Evolutionary conservation across 2,113 vertebrate genomes (phyloP), one percentile per base, ranked within the genome.

Genomic region (Alethe diademata): DNA sequence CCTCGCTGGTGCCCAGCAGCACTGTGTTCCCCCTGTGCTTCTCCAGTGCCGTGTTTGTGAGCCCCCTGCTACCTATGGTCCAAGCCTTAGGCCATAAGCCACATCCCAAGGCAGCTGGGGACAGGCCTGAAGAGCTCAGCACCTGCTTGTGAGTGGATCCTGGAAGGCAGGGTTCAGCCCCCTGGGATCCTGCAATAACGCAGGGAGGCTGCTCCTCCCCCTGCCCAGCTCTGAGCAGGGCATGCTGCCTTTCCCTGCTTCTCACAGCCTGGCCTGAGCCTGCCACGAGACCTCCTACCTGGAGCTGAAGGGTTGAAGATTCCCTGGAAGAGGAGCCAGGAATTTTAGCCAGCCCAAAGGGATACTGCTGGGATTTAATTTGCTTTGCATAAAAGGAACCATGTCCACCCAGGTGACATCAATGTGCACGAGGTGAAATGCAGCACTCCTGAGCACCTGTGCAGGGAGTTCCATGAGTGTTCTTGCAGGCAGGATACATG

Each of bases 21-120:
- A 20, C 40, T 5, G 2, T 6, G 20, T 8, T 28, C 57, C 19
- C 8, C 8, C 57, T 8, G 31, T 35, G 31, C 62, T 33, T 6
- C 38, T 15, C 43, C 6, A 0, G 38, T 4, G 23, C 43, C 4
- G 2, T 36, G 19, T 1, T 57, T 2, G 3, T 23, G 35, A 72
- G 26, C 18, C 14, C 20, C 12, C 8, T 3, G 19, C 31, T 70
- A 19, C 48, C 53, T 20, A 11, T 1, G 0, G 2, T 7, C 14
- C 4, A 2, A 83, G 36, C 36, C n/a, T 10, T 18, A 54, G 60
- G 51, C 50, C 40, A 3, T 2, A 2, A 61, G 54, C 18, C n/a
- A 10, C 64, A 14, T 51, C 45, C 26, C 7, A 1, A 19, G 43
- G 60, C 42, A 53, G 42, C 51, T 50, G 53, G 26, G 45, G 38